Percentiles rank a stretch among this genome's conserved stretches.
Conservation (phyloP, 2,797 vertebrate genomes). For the Coregonus ussuriensis region DNA sequence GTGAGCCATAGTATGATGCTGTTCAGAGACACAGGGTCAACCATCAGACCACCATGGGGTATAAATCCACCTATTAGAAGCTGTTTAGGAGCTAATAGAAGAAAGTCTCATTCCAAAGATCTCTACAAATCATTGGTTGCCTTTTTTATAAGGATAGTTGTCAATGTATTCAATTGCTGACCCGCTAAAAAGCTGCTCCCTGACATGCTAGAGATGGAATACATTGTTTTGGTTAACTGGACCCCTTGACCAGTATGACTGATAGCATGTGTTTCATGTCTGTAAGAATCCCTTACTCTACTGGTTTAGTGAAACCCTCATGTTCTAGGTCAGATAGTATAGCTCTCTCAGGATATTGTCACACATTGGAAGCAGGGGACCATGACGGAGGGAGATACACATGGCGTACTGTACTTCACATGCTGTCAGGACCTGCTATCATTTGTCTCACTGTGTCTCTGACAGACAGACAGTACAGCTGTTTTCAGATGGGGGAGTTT, state of each 20-base stretch:
- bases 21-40: constrained; percentile 80
- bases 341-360: constrained; percentile 53
- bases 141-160: background rate
- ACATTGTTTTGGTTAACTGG: background rate
- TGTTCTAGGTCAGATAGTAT: background rate
- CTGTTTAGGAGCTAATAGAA: constrained; percentile 83
- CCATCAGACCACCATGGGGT: constrained; percentile 64
- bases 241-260: background rate
- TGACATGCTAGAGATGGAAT: background rate
- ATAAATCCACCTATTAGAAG: constrained; percentile 91
- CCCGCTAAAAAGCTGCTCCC: background rate
- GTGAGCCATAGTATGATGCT: constrained; percentile 85
- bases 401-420: constrained; percentile 27
- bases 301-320: background rate
- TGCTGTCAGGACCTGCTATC: constrained; percentile 40
- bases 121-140: background rate
- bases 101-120: constrained; percentile 56
- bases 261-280: background rate
- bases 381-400: constrained; percentile 58
- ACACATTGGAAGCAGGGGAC: constrained; percentile 65
- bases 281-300: background rate
- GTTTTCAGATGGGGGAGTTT: background rate
- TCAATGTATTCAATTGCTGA: background rate
- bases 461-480: background rate
- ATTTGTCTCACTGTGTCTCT: constrained; percentile 52